Evolutionary conservation across 2,113 vertebrate genomes (phyloP).

Genomic region (Casuarius casuarius): DNA sequence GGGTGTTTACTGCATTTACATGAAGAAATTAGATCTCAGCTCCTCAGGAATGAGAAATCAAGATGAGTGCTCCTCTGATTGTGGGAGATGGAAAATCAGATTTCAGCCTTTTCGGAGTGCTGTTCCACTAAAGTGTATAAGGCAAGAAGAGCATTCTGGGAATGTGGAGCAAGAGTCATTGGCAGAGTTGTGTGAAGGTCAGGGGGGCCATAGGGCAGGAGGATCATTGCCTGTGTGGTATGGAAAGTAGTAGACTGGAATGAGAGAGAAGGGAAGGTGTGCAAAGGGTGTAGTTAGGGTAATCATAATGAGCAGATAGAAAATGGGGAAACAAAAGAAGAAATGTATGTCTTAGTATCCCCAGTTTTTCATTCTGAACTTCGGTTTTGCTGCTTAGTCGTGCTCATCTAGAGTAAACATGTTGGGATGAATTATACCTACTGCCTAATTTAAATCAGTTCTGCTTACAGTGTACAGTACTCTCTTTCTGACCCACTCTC

Average conservation of each 20-base stretch:
- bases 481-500: background rate
- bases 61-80: background rate
- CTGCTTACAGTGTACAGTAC: background rate
- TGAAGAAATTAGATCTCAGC: background rate
- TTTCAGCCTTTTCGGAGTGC: conserved; percentile 1
- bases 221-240: background rate
- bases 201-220: background rate
- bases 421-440: background rate
- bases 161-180: background rate
- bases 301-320: background rate
- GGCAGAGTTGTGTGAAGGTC: background rate
- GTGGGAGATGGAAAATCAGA: background rate
- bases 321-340: background rate
- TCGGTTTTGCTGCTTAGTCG: background rate
- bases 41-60: background rate
- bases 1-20: background rate
- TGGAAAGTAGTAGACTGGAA: background rate
- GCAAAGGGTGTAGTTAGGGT: background rate
- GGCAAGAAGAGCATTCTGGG: background rate
- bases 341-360: background rate
- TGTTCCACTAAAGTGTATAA: background rate
- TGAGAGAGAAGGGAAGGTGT: background rate
- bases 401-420: background rate
- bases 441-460: background rate
- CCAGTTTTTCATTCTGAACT: background rate